A percentile compares a stretch with the other conserved stretches of the same genome.
phyloP scores from a whole-genome alignment of 2,113 vertebrate species.

The Erinaceus europaeus region DNA sequence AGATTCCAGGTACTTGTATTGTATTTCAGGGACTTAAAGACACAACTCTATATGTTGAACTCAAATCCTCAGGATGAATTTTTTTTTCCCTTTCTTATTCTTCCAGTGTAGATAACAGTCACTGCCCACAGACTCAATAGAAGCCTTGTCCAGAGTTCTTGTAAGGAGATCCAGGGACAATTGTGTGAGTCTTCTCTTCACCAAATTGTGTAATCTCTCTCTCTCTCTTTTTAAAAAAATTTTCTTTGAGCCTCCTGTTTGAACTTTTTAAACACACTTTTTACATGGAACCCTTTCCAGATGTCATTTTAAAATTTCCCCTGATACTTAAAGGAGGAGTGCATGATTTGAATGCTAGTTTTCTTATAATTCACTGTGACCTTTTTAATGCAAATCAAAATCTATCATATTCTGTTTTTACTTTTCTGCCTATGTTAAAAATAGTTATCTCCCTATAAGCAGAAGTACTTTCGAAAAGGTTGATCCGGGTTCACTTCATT shows the following conservation, averaged over 20 bases:
- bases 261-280: background rate
- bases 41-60: background rate
- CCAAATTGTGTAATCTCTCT: background rate
- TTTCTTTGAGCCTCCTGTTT: background rate
- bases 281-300: background rate
- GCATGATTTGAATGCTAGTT: background rate
- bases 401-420: background rate
- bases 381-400: conserved; percentile 42
- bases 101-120: background rate
- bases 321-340: background rate
- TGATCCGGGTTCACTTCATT: background rate
- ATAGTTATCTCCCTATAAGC: conserved; percentile 24
- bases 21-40: background rate
- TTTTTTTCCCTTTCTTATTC: background rate
- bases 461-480: conserved; percentile 31
- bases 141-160: background rate
- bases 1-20: background rate
- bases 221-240: background rate
- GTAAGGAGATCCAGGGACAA: background rate
- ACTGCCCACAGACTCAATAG: background rate
- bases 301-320: background rate
- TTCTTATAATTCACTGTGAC: conserved; percentile 27
- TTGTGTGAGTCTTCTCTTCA: background rate
- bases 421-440: conserved; percentile 28
- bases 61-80: background rate